Evolutionary conservation across 2,113 vertebrate species (phyloP).

Genomic region (Crotalus viridis): DNA sequence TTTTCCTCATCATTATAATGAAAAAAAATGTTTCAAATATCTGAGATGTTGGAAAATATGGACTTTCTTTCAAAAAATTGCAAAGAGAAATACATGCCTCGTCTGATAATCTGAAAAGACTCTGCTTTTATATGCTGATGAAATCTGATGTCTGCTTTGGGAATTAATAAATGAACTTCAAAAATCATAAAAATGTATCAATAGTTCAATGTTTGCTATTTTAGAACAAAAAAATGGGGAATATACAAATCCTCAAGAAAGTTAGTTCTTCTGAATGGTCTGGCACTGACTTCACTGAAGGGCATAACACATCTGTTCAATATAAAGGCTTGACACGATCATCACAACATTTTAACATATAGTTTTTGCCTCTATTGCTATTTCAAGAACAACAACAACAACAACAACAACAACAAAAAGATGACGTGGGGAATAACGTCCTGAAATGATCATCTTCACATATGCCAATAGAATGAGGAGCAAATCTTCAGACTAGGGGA

Average conservation of each 20-base stretch:
- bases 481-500: not conserved
- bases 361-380: not conserved
- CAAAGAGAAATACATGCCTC: too few species aligned
- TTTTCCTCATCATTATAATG: not conserved
- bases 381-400: not conserved
- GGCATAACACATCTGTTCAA: not conserved
- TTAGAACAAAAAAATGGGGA: too few species aligned
- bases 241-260: not conserved
- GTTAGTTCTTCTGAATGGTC: not conserved
- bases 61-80: not conserved
- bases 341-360: not conserved
- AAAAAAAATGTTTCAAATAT: not conserved
- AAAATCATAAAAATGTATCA: not conserved
- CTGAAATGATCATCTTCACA: not conserved
- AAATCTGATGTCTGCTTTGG: not conserved
- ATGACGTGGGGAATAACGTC: not conserved
- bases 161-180: not conserved
- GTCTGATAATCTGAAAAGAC: not conserved
- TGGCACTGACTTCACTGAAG: not conserved
- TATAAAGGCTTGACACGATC: not conserved
- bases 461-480: constrained; percentile 4
- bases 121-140: not conserved
- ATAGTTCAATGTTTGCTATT: not conserved
- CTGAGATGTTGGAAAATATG: not conserved
- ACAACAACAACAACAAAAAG: not conserved